Evolutionary conservation across 2,113 vertebrate species (phyloP).

Genomic region (Enhydra lutris): DNA sequence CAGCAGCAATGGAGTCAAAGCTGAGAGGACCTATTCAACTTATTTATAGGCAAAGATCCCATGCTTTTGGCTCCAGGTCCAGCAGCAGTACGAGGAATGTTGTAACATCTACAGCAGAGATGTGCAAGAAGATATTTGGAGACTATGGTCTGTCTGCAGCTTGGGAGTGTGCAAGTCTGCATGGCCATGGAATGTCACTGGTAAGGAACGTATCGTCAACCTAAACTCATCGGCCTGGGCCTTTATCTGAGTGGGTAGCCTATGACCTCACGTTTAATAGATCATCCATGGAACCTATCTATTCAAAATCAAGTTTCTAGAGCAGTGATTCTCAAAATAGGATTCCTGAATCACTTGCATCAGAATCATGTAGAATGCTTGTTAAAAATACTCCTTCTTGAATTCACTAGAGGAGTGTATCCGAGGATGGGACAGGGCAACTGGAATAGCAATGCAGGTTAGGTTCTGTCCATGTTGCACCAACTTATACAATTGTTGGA

Average conservation of each 20-base stretch:
- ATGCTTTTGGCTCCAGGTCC: not conserved
- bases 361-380: not conserved
- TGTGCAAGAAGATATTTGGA: not conserved
- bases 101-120: not conserved
- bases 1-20: not conserved
- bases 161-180: not conserved
- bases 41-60: not conserved
- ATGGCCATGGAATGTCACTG: not conserved
- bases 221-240: not conserved
- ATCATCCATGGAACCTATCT: not conserved
- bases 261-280: not conserved
- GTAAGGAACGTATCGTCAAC: not conserved
- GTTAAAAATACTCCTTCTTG: not conserved
- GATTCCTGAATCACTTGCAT: not conserved
- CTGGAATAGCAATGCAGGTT: fast-evolving
- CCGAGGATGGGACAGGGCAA: not conserved
- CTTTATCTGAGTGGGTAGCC: not conserved
- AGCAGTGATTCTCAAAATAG: not conserved
- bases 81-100: not conserved
- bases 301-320: not conserved
- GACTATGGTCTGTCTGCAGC: not conserved
- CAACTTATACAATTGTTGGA: not conserved
- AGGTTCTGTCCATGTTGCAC: fast-evolving
- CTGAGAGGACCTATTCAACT: not conserved
- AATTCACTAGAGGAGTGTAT: not conserved